Base-by-base conservation (phyloP, 2,113 vertebrate species). In the Poicephalus meyeri region DNA sequence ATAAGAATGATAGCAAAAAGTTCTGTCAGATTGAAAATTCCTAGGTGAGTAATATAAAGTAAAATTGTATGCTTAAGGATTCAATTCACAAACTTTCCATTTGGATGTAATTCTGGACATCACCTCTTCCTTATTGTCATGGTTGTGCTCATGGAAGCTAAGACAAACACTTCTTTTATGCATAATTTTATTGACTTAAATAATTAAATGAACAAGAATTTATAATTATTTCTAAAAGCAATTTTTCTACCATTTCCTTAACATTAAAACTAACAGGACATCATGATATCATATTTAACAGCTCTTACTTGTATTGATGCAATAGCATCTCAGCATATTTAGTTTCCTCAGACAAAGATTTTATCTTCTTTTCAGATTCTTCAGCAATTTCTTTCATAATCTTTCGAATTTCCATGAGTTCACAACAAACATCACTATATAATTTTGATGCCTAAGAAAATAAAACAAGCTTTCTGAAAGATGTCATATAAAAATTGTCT, bases 221-320 rank as follows among this genome's bases (percentile, higher is more conserved):
- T 42, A 39, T 42, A 86, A 71, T 31, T 7, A 28, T 52, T 72
- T 69, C 44, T 66, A 47, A 61, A 88, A 65, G 49, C 2, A 80
- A n/a, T 41, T 69, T 63, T 64, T 85, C 37, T 52, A 28, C 12
- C 46, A 8, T 55, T 85, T 52, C 18, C 68, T 64, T 26, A 80
- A 8, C n/a, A 11, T 31, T 73, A 85, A 93, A 91, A 66, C 13
- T 46, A 81, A 70, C 5, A 65, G 10, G 15, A 52, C 26, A 41
- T 63, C 42, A 15, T 42, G 71, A 65, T 11, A 31, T 4, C 7
- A 35, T 37, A 60, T 11, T 52, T 39, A 84, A 88, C 39, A 87
- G 17, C 7, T 82, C 98, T 98, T 97, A 98, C 97, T 95, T 46
- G 86, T 33, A 95, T 12, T 95, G 72, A 37, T 56, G 81, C 35